Evolutionary conservation across 2,113 vertebrate species (phyloP), one percentile per base, ranked within the genome.

Genomic region (Saccopteryx bilineata): DNA sequence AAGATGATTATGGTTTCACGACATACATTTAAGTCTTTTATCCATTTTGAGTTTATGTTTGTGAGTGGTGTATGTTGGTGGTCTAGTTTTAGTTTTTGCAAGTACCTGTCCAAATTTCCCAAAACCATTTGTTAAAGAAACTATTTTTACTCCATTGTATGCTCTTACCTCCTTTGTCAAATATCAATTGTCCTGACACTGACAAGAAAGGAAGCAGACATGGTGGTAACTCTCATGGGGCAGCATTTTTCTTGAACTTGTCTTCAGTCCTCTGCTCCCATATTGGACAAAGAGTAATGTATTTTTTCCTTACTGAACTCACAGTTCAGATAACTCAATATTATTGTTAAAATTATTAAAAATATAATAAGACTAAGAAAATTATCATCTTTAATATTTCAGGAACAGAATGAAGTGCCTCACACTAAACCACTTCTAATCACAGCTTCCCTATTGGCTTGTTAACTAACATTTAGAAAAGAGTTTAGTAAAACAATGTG

Each of bases 331-430:
- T 31, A 65, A 83, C 60, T 83, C 19, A 23, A 48, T 65, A 56
- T 3, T 69, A 13, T 31, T 63, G n/a, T 87, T 72, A 60, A 92
- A 85, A 71, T 39, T 54, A 31, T 66, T 54, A 33, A 68, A 86
- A 68, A 9, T 84, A 48, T 86, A 91, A 71, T 60, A 78, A 78
- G 52, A 85, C 75, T 33, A 69, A 89, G 63, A 74, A 68, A 87
- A 56, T 61, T 5, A 4, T 9, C 28, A 13, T 39, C 9, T 90
- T 10, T 12, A 86, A 3, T 58, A 85, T 86, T 80, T 91, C 21
- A 3, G 15, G 10, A 46, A 72, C 7, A 88, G 48, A 78, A 93
- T 12, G 15, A 54, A 90, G 75, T 76, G 4, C 10, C 48, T 10
- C 4, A 2, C 14, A 11, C 1, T 54, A 48, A 26, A 14, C 17